Conservation (phyloP, 2,888 invertebrate genomes). For the Auanema sp. region DNA sequence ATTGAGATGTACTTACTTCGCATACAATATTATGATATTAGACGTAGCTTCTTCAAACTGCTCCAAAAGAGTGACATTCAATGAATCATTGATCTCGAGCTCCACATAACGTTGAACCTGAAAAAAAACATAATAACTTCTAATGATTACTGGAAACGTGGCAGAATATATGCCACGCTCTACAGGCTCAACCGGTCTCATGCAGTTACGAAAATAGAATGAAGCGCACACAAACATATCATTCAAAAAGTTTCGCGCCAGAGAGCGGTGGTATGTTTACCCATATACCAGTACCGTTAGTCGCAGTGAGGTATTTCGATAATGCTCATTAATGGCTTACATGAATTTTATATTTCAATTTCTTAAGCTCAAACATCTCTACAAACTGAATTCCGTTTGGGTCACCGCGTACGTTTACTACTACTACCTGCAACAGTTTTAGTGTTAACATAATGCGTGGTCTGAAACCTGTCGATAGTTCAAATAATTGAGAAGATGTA, state of each 20-base stretch:
- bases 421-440: constrained; percentile 38
- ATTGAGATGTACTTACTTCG: constrained; percentile 35
- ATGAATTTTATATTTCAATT: constrained; percentile 37
- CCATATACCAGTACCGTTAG: too few relatives aligned
- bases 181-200: too few relatives aligned
- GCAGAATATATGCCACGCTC: too few relatives aligned
- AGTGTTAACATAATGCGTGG: neutral
- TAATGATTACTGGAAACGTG: too few relatives aligned
- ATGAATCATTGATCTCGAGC: constrained; percentile 32
- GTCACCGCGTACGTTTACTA: constrained; percentile 50
- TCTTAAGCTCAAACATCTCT: constrained; percentile 39
- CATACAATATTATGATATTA: constrained; percentile 56
- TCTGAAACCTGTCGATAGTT: constrained; percentile 74
- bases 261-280: too few relatives aligned
- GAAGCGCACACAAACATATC: too few relatives aligned
- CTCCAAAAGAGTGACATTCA: constrained; percentile 35
- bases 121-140: too few relatives aligned
- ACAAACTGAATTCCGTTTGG: constrained; percentile 52
- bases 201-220: too few relatives aligned
- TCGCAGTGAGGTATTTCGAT: too few relatives aligned
- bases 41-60: constrained; percentile 57
- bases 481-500: constrained; percentile 86
- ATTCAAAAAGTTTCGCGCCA: too few relatives aligned
- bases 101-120: constrained; percentile 58
- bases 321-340: constrained; percentile 22